Percentiles rank a stretch among this genome's conserved stretches.
Conservation (phyloP, 2,888 invertebrate species). For the Arctia plantaginis region DNA sequence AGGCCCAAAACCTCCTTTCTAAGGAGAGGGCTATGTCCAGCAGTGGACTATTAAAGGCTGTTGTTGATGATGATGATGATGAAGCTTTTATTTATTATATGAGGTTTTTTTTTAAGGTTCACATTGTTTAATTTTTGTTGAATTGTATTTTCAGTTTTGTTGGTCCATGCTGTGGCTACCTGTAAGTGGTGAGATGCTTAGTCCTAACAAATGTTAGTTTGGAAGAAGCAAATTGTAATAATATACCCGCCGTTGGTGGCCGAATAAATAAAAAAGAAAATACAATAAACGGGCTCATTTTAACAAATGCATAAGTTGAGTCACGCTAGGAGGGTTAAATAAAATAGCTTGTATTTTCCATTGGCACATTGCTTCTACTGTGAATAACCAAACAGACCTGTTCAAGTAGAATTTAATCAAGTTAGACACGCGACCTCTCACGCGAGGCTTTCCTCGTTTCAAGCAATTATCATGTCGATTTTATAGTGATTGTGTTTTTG, state of each 20-base stretch:
- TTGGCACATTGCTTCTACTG: constrained; percentile 52
- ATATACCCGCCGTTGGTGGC: not conserved
- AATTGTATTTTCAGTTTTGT: no score
- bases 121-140: no score
- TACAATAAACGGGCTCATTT: constrained; percentile 22
- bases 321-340: constrained; percentile 48
- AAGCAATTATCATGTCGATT: constrained; percentile 61
- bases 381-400: constrained; percentile 58
- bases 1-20: no score
- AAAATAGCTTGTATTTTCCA: constrained; percentile 53
- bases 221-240: not conserved
- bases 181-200: not conserved
- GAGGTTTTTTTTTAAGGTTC: not conserved
- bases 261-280: constrained; percentile 13
- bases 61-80: no score
- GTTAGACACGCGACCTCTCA: constrained; percentile 60
- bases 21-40: no score
- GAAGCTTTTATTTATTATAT: no score
- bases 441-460: constrained; percentile 54
- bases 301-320: constrained; percentile 47
- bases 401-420: constrained; percentile 63
- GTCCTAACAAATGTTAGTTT: not conserved
- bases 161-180: no score
- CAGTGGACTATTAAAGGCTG: no score
- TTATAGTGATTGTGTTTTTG: constrained; percentile 55